Conservation (phyloP, 2,888 invertebrate genomes). For the Cosmia trapezina region DNA sequence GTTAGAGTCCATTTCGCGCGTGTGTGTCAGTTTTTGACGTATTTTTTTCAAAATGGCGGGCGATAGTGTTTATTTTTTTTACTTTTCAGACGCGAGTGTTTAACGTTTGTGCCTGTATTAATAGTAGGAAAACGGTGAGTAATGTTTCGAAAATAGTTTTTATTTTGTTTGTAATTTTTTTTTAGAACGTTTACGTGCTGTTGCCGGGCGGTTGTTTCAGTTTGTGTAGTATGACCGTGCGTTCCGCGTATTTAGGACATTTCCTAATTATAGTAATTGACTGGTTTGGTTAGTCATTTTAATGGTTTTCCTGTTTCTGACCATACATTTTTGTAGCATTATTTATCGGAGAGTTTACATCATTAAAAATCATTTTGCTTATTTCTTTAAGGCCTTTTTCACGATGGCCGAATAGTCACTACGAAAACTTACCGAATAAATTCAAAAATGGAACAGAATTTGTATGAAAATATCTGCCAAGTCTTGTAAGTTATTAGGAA, state of each 20-base stretch:
- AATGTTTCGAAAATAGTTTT: constrained; percentile 62
- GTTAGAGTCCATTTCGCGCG: constrained; percentile 50
- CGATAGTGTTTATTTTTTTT: constrained; percentile 55
- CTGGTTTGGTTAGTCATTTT: constrained; percentile 37
- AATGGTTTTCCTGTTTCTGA: constrained; percentile 39
- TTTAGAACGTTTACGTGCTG: constrained; percentile 51
- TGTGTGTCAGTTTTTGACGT: constrained; percentile 58
- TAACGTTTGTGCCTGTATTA: constrained; percentile 53
- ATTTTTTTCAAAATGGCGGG: constrained; percentile 62
- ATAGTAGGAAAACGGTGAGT: constrained; percentile 63
- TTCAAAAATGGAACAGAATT: too few species aligned
- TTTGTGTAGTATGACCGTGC: constrained; percentile 30
- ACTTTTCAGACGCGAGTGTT: constrained; percentile 39
- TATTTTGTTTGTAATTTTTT: constrained; percentile 62
- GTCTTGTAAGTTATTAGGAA: too few species aligned
- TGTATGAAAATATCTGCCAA: too few species aligned
- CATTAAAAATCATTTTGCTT: neutral
- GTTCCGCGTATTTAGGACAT: constrained; percentile 37
- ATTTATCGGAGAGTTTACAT: neutral
- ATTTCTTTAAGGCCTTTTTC: too few species aligned
- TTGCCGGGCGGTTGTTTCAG: constrained; percentile 47
- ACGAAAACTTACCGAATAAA: too few species aligned
- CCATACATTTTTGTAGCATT: neutral
- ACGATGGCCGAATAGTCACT: too few species aligned
- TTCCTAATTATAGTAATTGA: constrained; percentile 59